Conservation (phyloP, 1,140 invertebrate genomes). For the Lamellibrachia luymesi region DNA sequence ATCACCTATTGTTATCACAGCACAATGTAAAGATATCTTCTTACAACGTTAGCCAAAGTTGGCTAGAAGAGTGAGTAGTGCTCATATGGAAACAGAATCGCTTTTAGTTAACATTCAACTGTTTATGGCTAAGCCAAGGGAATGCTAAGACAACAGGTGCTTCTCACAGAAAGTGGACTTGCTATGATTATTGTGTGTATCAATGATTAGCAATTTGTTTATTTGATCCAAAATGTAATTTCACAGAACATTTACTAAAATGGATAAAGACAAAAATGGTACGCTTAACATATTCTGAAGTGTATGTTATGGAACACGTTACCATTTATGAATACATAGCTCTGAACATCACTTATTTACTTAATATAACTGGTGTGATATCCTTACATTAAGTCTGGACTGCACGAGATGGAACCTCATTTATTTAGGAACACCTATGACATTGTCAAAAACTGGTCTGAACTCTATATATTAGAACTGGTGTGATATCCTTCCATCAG, state of each 20-base stretch:
- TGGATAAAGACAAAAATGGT: background rate
- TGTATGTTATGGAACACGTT: background rate
- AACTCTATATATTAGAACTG: background rate
- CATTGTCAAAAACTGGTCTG: background rate
- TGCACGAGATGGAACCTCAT: background rate
- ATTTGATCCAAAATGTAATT: background rate
- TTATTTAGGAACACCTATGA: background rate
- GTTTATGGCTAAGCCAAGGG: background rate
- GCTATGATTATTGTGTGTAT: background rate
- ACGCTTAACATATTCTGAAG: background rate
- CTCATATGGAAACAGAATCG: background rate
- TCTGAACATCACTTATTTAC: background rate
- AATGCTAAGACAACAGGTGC: background rate
- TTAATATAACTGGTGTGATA: background rate
- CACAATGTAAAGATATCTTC: background rate
- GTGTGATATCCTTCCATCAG: background rate
- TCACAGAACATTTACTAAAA: background rate
- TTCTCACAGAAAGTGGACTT: background rate
- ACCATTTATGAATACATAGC: background rate
- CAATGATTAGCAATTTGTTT: background rate
- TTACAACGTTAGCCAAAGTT: background rate
- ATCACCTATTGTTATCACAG: background rate
- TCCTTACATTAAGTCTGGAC: background rate
- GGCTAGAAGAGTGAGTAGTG: background rate
- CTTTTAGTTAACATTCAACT: background rate